Evolutionary conservation across 1,140 invertebrate species (phyloP).

Genomic region (Listronotus oregonensis): DNA sequence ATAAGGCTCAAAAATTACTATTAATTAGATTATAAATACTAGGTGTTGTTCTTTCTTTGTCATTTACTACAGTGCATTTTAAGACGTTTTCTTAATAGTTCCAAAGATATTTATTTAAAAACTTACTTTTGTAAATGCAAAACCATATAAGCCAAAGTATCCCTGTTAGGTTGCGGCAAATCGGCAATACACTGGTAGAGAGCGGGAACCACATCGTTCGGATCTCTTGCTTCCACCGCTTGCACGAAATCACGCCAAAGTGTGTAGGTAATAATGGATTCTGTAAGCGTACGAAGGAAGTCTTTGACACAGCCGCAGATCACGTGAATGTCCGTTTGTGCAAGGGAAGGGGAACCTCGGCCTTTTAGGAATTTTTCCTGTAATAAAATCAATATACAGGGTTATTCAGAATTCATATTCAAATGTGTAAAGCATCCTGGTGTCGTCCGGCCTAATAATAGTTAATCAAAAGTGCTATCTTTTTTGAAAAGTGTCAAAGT

Average conservation of each 20-base stretch:
- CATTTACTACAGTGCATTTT: no score
- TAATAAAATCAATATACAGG: background rate
- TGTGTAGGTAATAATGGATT: constrained; percentile 79
- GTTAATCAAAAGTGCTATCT: no score
- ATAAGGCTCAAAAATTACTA: no score
- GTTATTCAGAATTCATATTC: no score
- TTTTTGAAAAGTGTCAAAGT: no score
- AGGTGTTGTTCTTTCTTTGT: no score
- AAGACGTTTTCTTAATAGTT: no score
- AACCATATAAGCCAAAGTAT: constrained; percentile 85
- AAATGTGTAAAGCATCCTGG: no score
- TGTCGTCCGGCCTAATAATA: no score
- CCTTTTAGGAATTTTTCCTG: constrained; percentile 76
- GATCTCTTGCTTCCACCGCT: constrained; percentile 63
- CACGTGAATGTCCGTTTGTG: constrained; percentile 75
- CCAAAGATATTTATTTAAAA: background rate
- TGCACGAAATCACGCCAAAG: constrained; percentile 78
- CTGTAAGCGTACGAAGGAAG: constrained; percentile 79
- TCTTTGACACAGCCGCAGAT: constrained; percentile 86
- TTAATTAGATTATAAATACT: no score
- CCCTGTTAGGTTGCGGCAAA: constrained; percentile 82
- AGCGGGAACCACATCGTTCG: constrained; percentile 53
- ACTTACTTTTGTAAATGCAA: constrained; percentile 78
- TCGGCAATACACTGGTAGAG: constrained; percentile 72
- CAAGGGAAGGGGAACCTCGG: constrained; percentile 73